Conservation (phyloP, 2,888 invertebrate species). For the Clostera curtula region DNA sequence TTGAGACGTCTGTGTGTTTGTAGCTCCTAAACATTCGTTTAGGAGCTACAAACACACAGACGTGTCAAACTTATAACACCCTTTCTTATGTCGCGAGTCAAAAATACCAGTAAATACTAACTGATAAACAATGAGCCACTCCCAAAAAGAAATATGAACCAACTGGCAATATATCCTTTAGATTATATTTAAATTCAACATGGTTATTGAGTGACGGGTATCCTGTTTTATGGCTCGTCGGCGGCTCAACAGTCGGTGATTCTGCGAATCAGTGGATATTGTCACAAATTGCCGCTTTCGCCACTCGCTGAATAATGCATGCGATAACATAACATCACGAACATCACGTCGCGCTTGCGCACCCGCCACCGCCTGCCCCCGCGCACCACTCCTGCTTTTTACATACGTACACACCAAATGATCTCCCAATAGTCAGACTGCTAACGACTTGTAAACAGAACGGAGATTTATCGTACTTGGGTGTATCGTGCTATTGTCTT, state of each 20-base stretch:
- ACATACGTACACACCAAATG: too few relatives aligned
- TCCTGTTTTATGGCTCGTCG: slow-evolving; percentile 66
- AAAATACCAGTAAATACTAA: slow-evolving; percentile 9
- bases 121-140: slow-evolving; percentile 17
- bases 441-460: too few relatives aligned
- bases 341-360: slow-evolving; percentile 57
- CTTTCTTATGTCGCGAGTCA: too few relatives aligned
- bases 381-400: slow-evolving; percentile 26
- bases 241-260: slow-evolving; percentile 60
- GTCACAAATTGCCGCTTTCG: slow-evolving; percentile 75
- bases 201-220: slow-evolving; percentile 64
- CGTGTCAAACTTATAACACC: too few relatives aligned
- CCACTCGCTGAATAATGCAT: slow-evolving; percentile 72
- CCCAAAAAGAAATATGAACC: slow-evolving; percentile 17
- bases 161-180: slow-evolving; percentile 20
- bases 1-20: too few relatives aligned
- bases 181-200: slow-evolving; percentile 60
- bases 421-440: too few relatives aligned
- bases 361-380: slow-evolving; percentile 26
- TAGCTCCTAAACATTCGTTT: too few relatives aligned
- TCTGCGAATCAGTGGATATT: slow-evolving; percentile 72
- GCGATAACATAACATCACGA: slow-evolving; percentile 71
- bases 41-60: too few relatives aligned
- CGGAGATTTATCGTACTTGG: too few relatives aligned
- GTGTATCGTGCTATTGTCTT: too few relatives aligned